phyloP scores from a whole-genome alignment of 1,140 invertebrate species.

The Drosophila takahashii region DNA sequence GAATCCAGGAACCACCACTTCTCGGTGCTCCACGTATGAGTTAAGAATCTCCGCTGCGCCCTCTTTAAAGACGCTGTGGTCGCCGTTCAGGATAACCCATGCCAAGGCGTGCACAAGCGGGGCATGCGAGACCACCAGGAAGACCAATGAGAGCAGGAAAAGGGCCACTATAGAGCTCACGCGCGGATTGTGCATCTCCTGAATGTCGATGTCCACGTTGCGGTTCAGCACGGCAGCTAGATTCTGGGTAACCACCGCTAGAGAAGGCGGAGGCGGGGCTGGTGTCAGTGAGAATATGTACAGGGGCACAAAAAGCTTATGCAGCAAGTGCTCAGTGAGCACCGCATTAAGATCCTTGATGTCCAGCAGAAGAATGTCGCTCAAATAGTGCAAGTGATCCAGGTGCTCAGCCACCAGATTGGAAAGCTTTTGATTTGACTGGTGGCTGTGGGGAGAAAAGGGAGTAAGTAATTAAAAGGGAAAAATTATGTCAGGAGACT shows the following conservation, averaged over 20 bases:
- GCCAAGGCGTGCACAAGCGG: constrained; percentile 95
- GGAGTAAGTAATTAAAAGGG: not conserved
- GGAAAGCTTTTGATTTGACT: constrained; percentile 95
- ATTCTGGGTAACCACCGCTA: constrained; percentile 87
- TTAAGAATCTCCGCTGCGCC: constrained; percentile 91
- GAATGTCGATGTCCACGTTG: constrained; percentile 85
- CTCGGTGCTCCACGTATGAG: constrained; percentile 87
- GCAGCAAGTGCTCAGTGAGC: constrained; percentile 96
- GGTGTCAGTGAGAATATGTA: constrained; percentile 96
- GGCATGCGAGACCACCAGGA: constrained; percentile 95
- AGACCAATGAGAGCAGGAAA: constrained; percentile 98
- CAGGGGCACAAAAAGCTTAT: constrained; percentile 96
- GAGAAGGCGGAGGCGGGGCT: constrained; percentile 76
- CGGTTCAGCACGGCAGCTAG: constrained; percentile 87
- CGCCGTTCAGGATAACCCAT: constrained; percentile 93
- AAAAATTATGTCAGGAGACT: not conserved
- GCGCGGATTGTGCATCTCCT: constrained; percentile 87
- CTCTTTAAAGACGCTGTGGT: constrained; percentile 89
- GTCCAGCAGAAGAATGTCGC: constrained; percentile 97
- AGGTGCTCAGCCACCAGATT: constrained; percentile 99
- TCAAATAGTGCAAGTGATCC: constrained; percentile 99
- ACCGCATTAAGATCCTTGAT: constrained; percentile 97
- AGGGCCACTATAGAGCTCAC: constrained; percentile 95
- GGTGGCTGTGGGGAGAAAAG: constrained; percentile 88
- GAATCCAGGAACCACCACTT: constrained; percentile 85